These are phyloP conservation scores for Amblyjoppa proteus DNA, from an alignment of 2,888 invertebrate species.

Conservation along the genomic window DNA sequence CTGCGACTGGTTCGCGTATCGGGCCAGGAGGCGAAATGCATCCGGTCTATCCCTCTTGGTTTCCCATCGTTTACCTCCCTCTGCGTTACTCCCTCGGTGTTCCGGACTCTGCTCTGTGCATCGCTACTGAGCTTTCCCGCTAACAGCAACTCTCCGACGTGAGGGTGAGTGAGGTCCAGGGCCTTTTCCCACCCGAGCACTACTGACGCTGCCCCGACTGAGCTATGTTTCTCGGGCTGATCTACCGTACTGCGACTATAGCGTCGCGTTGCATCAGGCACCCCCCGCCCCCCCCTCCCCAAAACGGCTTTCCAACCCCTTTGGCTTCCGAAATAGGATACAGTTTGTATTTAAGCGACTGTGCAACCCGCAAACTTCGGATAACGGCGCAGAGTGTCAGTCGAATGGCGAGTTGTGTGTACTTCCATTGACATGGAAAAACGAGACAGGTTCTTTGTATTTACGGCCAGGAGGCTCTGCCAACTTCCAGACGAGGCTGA, in stretches of 20 bases:
- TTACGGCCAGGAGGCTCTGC: slow-evolving; percentile 3
- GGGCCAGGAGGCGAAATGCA: slow-evolving; percentile 79
- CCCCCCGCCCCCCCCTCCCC: neutral
- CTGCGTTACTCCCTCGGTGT: slow-evolving; percentile 40
- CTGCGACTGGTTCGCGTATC: slow-evolving; percentile 56
- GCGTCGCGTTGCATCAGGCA: slow-evolving; percentile 52
- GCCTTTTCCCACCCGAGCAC: slow-evolving; percentile 51
- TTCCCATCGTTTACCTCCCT: slow-evolving; percentile 38
- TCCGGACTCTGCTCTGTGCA: slow-evolving; percentile 20
- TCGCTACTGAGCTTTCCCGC: slow-evolving; percentile 54
- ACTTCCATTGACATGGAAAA: slow-evolving; percentile 1
- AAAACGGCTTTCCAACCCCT: neutral
- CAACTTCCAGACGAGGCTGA: neutral
- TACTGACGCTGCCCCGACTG: slow-evolving; percentile 73
- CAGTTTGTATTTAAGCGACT: slow-evolving; percentile 57
- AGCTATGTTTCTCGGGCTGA: slow-evolving; percentile 81
- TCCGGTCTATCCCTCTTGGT: slow-evolving; percentile 63
- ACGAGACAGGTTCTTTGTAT: slow-evolving; percentile 6
- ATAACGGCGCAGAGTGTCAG: slow-evolving; percentile 17
- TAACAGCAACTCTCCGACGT: slow-evolving; percentile 55
- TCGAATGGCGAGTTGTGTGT: slow-evolving; percentile 35
- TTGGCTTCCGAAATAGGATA: slow-evolving; percentile 27
- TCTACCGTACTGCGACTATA: slow-evolving; percentile 72
- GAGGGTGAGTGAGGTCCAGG: slow-evolving; percentile 25
- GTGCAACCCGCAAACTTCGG: slow-evolving; percentile 56